Conservation (phyloP, 2,113 vertebrate genomes). For the Cryptotis parvus region DNA sequence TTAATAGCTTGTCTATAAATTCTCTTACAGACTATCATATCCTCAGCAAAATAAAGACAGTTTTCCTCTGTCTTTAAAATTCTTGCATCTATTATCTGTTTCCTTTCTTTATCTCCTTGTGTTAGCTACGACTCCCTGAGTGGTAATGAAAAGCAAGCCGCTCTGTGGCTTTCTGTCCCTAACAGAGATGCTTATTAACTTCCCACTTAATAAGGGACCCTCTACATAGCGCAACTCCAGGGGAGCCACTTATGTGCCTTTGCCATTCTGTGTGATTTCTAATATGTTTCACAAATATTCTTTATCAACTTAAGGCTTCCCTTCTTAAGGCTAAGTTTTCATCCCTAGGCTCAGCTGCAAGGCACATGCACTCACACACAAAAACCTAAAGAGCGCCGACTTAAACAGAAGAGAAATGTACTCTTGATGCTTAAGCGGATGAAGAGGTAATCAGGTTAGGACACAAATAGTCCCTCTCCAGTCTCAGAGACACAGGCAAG, state of each 20-base stretch:
- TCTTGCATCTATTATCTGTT: background rate
- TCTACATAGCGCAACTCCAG: background rate
- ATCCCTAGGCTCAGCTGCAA: background rate
- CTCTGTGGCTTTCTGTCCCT: background rate
- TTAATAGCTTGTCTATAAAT: conserved; percentile 12
- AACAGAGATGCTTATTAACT: background rate
- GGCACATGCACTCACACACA: no score
- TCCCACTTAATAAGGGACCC: background rate
- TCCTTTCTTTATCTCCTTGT: background rate
- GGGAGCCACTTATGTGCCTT: background rate
- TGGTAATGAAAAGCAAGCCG: background rate
- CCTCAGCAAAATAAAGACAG: background rate
- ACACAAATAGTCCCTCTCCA: background rate
- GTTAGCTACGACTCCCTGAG: background rate
- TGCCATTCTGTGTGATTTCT: background rate
- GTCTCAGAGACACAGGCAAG: background rate
- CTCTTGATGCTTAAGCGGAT: background rate
- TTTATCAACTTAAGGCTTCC: background rate
- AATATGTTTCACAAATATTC: conserved; percentile 6
- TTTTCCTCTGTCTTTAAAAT: conserved; percentile 46
- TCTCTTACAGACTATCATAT: background rate
- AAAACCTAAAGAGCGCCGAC: background rate
- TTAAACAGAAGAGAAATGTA: background rate
- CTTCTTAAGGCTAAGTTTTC: background rate
- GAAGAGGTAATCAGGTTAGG: background rate